A percentile compares a stretch with the other conserved stretches of the same genome.
phyloP scores from a whole-genome alignment of 37 sponge, comb jelly and placozoan species.

The Agelas oroides region DNA sequence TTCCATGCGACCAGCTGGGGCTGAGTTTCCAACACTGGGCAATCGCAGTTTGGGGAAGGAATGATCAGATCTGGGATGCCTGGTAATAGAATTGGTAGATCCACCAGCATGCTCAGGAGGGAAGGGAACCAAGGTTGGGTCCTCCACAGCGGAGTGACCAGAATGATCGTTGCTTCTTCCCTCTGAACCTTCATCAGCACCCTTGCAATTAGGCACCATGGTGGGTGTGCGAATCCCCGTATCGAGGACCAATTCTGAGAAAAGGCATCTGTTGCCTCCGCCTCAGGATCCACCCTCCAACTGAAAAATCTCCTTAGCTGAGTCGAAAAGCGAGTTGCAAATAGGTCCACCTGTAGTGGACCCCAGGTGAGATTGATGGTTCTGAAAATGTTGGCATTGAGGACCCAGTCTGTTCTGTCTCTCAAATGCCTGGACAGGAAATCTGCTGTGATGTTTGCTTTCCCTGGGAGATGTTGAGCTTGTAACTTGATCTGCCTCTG shows the following conservation, averaged over 20 bases:
- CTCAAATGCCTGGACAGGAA: constrained; percentile 17
- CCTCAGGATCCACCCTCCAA: constrained; percentile 60
- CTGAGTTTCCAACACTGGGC: neutral
- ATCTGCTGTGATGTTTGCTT: constrained; percentile 34
- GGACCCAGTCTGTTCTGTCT: constrained; percentile 56
- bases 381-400: constrained; percentile 25
- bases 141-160: constrained; percentile 28
- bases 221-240: constrained; percentile 37
- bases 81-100: constrained; percentile 23
- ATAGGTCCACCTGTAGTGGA: constrained; percentile 47
- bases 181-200: constrained; percentile 17
- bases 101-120: constrained; percentile 19
- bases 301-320: constrained; percentile 40
- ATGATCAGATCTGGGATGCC: neutral
- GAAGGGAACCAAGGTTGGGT: constrained; percentile 38
- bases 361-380: constrained; percentile 11
- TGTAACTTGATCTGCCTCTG: too few species aligned
- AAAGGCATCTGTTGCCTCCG: constrained; percentile 37
- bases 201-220: constrained; percentile 41
- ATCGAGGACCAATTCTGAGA: constrained; percentile 6
- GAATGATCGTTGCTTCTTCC: constrained; percentile 13
- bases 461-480: constrained; percentile 41
- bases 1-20: constrained; percentile 27
- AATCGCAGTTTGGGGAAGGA: constrained; percentile 24
- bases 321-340: constrained; percentile 47